Conservation (phyloP, 2,113 vertebrate genomes). For the Leptobrachium leishanense region DNA sequence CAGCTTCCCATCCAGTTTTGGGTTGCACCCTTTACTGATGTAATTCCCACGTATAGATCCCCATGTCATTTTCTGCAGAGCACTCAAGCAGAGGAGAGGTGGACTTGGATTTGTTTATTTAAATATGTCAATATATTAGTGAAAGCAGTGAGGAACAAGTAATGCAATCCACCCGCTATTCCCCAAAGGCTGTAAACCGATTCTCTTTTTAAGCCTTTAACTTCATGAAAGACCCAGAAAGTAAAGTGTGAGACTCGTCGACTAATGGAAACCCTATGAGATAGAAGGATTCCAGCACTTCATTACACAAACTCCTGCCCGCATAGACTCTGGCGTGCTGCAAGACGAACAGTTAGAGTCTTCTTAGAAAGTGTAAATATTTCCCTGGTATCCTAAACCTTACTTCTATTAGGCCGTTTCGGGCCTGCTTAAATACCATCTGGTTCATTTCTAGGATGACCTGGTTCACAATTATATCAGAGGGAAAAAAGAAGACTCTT, state of each 20-base stretch:
- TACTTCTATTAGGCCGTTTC: too few relatives aligned
- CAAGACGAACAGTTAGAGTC: too few relatives aligned
- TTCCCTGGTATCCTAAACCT: too few relatives aligned
- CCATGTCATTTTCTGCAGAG: conserved; percentile 37
- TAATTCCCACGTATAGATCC: conserved; percentile 48
- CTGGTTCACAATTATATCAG: too few relatives aligned
- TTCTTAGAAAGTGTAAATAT: too few relatives aligned
- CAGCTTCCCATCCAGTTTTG: conserved; percentile 18
- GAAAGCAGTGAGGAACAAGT: conserved; percentile 74
- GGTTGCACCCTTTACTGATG: conserved; percentile 23
- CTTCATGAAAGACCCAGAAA: conserved; percentile 75
- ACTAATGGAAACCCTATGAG: conserved; percentile 92
- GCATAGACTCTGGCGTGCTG: background rate
- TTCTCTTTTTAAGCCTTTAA: conserved; percentile 82
- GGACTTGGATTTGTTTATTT: conserved; percentile 74
- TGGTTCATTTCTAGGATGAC: too few relatives aligned
- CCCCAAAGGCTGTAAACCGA: conserved; percentile 87
- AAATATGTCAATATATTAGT: conserved; percentile 74
- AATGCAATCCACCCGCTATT: conserved; percentile 72
- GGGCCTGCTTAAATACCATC: too few relatives aligned
- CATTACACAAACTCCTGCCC: conserved; percentile 73
- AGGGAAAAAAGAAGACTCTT: too few relatives aligned
- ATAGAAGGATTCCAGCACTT: conserved; percentile 87
- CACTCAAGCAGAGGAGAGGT: conserved; percentile 30
- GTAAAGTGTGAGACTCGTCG: conserved; percentile 69